A percentile compares a stretch with the other conserved stretches of the same genome.
These are phyloP conservation scores for Penaeus vannamei DNA, from an alignment of 1,140 invertebrate species.

Conservation along the genomic window DNA sequence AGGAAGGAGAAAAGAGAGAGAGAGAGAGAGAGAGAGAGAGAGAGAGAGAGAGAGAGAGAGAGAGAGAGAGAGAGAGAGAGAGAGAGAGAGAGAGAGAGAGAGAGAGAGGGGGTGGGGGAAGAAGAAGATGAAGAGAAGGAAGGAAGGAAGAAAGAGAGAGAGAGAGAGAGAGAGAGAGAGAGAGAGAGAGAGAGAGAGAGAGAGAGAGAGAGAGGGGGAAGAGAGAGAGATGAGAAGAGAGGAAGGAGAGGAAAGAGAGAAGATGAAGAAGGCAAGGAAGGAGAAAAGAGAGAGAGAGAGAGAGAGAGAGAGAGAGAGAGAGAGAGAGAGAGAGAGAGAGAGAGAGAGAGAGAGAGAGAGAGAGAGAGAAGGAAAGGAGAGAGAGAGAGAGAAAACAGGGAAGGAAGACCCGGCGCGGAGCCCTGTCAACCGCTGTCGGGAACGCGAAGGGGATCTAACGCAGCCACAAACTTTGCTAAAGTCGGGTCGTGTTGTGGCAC, in stretches of 20 bases:
- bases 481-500: conserved; percentile 33
- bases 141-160: background rate
- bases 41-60: conserved; percentile 2
- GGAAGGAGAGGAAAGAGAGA: background rate
- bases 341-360: conserved; percentile 29
- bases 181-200: background rate
- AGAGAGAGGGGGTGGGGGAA: no score
- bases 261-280: background rate
- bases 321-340: conserved; percentile 12
- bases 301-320: background rate
- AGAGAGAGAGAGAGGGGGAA: conserved; percentile 4
- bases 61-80: background rate
- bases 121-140: no score
- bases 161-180: background rate
- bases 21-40: background rate
- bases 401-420: background rate
- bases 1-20: background rate
- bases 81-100: background rate
- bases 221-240: background rate
- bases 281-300: background rate
- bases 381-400: background rate
- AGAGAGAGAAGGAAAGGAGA: background rate
- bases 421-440: conserved; percentile 36
- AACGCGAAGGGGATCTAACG: conserved; percentile 46
- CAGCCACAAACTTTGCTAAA: conserved; percentile 2